Base-by-base conservation (phyloP, 2,888 invertebrate genomes). In the Silvanus unidentatus region DNA sequence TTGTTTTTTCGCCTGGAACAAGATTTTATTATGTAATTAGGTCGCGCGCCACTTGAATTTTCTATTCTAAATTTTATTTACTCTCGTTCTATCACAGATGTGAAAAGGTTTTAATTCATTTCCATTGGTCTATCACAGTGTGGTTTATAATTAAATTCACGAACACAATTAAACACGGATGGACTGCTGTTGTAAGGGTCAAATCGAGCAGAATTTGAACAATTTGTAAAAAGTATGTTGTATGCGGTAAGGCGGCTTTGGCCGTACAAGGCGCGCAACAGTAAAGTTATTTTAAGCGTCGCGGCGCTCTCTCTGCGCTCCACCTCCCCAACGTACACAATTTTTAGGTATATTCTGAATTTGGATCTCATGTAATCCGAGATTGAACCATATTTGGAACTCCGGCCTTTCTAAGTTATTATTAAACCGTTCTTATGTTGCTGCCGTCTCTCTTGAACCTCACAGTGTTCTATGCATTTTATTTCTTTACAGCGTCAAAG, bases 361-460 rank as follows among this genome's bases (percentile, higher is more conserved):
- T 79, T 79, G 79, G 79, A 72, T 73, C 75, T 75, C 73, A 73
- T 69, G 80, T 80, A 80, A 81, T 77, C 75, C 77, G 81, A 80
- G 80, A 79, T 79, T 80, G 78, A 75, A 72, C 80, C 79, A 74
- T 79, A 80, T 80, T 77, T 74, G 80, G 81, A 71, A 74, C 74
- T 76, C 72, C 69, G 51, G 55, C 55, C 54, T 54, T 55, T 53
- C 60, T 44, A 50, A 60, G 65, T 65, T 71, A 71, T 70, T 69
- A 68, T 70, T 70, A 71, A 70, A 66, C 68, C 63, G 68, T 67
- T 66, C 65, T 66, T 66, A 65, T 60, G 63, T 67, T 64, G 64
- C 62, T 56, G 49, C 50, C 43, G 42, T 45, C 42, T 47, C 44
- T 44, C 34, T 13, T 22, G 8, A 22, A 22, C 40, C 27, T 30